Base-by-base conservation (phyloP, 92 coral and sea anemone genomes). In the Bergia puertoricense region DNA sequence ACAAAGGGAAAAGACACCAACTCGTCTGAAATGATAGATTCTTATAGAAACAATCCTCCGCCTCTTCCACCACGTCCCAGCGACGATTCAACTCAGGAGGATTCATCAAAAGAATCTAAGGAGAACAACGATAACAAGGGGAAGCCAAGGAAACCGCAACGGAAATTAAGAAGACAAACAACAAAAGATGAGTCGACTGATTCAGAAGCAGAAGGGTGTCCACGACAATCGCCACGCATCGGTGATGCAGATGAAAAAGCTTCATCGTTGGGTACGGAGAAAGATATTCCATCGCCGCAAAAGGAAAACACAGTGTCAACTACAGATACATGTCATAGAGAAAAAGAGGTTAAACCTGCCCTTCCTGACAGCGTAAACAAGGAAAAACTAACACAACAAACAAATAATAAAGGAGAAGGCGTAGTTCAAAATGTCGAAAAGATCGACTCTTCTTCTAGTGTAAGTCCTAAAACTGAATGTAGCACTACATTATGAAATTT, bases 31-130 rank as follows among this genome's bases (percentile, higher is more conserved):
- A 44, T 39, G 22, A 6, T 14, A n/a, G 78, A 72, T 8, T 2
- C 62, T 8, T 69, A 72, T n/a, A 73, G 87, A 46, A 39, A 10
- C 22, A 14, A 71, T 15, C 87, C 87, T 0, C 87, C 87, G 18
- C 87, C 87, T 1, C 79, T 84, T 14, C 87, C 87, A 46, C 66
- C 79, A 7, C 78, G 78, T 0, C 87, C 87, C 3, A 84, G 86
- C 30, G 86, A 84, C 20, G 87, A 84, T 0, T 84, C 87, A 48
- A n/a, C 42, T 0, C 77, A 69, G 11, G 66, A 84, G 6, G 86
- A 43, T 46, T 84, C 87, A 0, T 73, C 62, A 13, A 69, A 69
- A 3, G 87, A 68, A 51, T 30, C 44, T 36, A 69, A 71, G 65
- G 79, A 68, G 4, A 14, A 7, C 30, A 38, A 51, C 4, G 36